Percentiles rank a stretch among this genome's conserved stretches.
These are phyloP conservation scores for Antechinus flavipes DNA, from an alignment of 2,113 vertebrate genomes.

Conservation along the genomic window DNA sequence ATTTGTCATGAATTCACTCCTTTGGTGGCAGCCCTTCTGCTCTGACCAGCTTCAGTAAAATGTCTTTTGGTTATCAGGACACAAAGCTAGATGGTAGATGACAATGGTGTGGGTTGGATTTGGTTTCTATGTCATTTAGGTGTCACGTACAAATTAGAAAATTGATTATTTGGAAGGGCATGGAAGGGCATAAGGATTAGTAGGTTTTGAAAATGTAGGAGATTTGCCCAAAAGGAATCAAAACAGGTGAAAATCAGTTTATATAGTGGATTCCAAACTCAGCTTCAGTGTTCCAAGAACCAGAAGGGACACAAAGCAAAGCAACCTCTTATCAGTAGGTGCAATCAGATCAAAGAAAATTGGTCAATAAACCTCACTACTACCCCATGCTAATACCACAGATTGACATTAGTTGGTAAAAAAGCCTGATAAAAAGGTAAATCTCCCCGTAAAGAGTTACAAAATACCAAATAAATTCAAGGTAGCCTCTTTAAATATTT, in stretches of 20 bases:
- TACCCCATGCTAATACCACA: background rate
- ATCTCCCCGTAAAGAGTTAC: constrained; percentile 70
- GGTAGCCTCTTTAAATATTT: constrained; percentile 75
- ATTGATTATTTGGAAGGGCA: constrained; percentile 15
- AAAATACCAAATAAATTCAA: constrained; percentile 81
- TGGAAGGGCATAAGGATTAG: constrained; percentile 60
- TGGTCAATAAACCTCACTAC: constrained; percentile 28
- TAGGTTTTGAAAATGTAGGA: constrained; percentile 2
- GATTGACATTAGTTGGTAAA: constrained; percentile 63
- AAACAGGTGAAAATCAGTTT: background rate
- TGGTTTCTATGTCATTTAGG: constrained; percentile 27
- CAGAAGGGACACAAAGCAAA: constrained; percentile 29
- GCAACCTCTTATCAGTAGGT: constrained; percentile 29
- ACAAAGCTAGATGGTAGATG: background rate
- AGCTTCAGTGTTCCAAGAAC: background rate
- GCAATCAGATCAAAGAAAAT: background rate
- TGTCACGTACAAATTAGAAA: constrained; percentile 5
- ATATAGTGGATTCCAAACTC: background rate
- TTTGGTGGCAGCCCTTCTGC: constrained; percentile 41
- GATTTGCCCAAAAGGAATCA: background rate
- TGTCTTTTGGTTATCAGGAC: background rate
- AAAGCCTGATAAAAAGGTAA: constrained; percentile 77
- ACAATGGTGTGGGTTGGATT: background rate
- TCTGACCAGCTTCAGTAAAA: constrained; percentile 42
- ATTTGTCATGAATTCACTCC: constrained; percentile 46